Base-by-base conservation (phyloP, 1,140 invertebrate species). In the Eriosoma lanigerum region DNA sequence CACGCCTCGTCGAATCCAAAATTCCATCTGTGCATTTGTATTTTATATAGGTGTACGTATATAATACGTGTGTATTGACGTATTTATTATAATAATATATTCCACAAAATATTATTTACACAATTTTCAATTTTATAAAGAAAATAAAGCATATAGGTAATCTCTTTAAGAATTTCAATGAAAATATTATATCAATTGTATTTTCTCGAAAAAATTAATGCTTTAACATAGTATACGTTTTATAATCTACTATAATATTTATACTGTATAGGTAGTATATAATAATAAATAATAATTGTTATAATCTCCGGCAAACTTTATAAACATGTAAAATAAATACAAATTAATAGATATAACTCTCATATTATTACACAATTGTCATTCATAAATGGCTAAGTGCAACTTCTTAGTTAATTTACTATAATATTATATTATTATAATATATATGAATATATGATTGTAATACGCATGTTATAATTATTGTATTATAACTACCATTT, bases 131-230 rank as follows among this genome's bases (percentile, higher is more conserved):
- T 72, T 72, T 52, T 72, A 50, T 24, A 52, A 9, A 19, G n/a
- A 52, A 52, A 21, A 46, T 68, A 68, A 50, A 21, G 21, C 21
- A 3, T 70, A 29, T 50, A 32, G 9, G 26, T 72, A 29, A 72
- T 29, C 68, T 52, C 68, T 17, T 29, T 24, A 19, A 50, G 24
- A 72, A 68, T 68, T 68, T 24, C 48, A 50, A 52, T 24, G 48
- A 72, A 72, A 70, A n/a, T n/a, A n/a, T n/a, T 70, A 70, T 70
- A 48, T 70, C 24, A 70, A 70, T 70, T 70, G 66, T 38, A 70
- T 70, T 70, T 64, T 70, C 26, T 24, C 21, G 21, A 48, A 38
- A 48, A n/a, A n/a, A n/a, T n/a, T n/a, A n/a, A n/a, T n/a, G n/a
- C n/a, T n/a, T n/a, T n/a, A n/a, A n/a, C n/a, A n/a, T n/a, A n/a